Evolutionary conservation across 2,113 vertebrate species (phyloP).

Genomic region (Electrona antarctica): DNA sequence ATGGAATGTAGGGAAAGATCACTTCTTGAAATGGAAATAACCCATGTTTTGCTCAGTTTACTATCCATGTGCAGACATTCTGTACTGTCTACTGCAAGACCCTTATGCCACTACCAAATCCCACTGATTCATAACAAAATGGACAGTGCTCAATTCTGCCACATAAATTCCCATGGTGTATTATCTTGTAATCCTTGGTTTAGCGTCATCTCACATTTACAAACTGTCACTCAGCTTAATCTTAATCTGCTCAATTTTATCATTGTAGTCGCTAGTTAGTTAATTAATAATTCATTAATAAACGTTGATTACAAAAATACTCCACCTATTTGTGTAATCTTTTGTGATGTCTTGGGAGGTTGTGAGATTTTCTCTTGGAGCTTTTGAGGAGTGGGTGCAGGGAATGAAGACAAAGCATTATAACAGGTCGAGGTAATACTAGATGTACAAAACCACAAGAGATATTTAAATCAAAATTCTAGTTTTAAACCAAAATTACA

Average conservation of each 20-base stretch:
- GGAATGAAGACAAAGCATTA: too few relatives aligned
- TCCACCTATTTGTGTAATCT: too few relatives aligned
- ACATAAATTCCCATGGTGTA: constrained; percentile 27
- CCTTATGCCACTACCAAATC: background rate
- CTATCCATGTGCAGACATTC: background rate
- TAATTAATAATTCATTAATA: constrained; percentile 62
- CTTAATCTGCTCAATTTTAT: constrained; percentile 65
- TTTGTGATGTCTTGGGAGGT: too few relatives aligned
- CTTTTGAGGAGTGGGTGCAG: too few relatives aligned
- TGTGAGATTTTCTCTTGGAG: too few relatives aligned
- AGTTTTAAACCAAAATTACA: too few relatives aligned
- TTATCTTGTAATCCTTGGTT: constrained; percentile 53
- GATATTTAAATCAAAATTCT: too few relatives aligned
- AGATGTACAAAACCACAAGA: too few relatives aligned
- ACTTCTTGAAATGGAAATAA: constrained; percentile 6
- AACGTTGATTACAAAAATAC: constrained; percentile 67
- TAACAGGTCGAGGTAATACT: too few relatives aligned
- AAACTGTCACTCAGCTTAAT: constrained; percentile 61
- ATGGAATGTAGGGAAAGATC: constrained; percentile 22
- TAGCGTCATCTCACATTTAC: constrained; percentile 56
- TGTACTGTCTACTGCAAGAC: background rate
- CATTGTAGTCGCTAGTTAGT: constrained; percentile 71
- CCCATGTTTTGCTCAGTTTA: constrained; percentile 17
- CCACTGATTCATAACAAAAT: constrained; percentile 16
- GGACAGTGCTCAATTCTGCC: constrained; percentile 6